Evolutionary conservation across 2,888 invertebrate genomes (phyloP).

Genomic region (Cyclophora albipunctata): DNA sequence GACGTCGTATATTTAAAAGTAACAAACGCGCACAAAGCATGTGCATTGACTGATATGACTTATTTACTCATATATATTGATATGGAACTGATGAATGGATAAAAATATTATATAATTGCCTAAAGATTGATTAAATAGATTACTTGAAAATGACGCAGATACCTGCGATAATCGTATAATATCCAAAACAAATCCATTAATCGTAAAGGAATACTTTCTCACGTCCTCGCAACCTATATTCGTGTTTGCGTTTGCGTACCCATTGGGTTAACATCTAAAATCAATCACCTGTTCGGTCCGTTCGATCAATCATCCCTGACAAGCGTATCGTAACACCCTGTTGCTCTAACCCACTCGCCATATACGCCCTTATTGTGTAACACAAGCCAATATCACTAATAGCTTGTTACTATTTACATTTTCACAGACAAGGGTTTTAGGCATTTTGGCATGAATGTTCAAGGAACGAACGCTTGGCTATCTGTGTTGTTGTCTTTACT

Average conservation of each 20-base stretch:
- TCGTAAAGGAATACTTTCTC: no score
- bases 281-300: conserved; percentile 32
- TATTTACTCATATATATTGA: no score
- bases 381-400: conserved; percentile 6
- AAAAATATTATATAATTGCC: no score
- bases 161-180: no score
- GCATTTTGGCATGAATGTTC: conserved; percentile 1
- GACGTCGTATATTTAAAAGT: neutral
- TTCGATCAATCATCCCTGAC: conserved; percentile 42
- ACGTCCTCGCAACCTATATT: no score
- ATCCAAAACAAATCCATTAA: no score
- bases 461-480: conserved; percentile 1
- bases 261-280: conserved; percentile 35
- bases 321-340: conserved; percentile 19
- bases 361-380: conserved; percentile 2
- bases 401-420: conserved; percentile 8
- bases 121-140: no score
- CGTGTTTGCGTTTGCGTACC: conserved; percentile 24
- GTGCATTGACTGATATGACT: no score
- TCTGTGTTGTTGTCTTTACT: neutral
- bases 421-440: conserved; percentile 9
- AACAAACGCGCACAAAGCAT: no score
- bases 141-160: no score
- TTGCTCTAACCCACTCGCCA: conserved; percentile 15
- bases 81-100: no score